Evolutionary conservation across 2,113 vertebrate genomes (phyloP).

Genomic region (Egretta garzetta): DNA sequence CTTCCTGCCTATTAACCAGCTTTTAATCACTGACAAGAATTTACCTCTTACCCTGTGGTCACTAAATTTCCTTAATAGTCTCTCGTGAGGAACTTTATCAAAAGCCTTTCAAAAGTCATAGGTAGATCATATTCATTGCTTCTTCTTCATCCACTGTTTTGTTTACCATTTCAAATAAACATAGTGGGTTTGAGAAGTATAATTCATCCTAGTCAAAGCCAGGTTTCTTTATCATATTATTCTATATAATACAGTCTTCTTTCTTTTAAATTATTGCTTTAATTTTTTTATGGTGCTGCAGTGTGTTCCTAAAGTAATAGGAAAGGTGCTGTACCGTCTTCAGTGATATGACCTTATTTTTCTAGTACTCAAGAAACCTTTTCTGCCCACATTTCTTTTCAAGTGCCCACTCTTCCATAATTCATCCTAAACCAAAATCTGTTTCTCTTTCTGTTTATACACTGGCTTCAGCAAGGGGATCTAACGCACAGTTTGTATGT

Average conservation of each 20-base stretch:
- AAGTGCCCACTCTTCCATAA: neutral
- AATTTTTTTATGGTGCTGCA: neutral
- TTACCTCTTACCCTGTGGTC: slow-evolving; percentile 38
- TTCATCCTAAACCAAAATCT: neutral
- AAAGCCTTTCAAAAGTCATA: slow-evolving; percentile 29
- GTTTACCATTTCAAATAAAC: slow-evolving; percentile 20
- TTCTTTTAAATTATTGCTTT: neutral
- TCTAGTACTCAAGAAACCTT: neutral
- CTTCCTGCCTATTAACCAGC: slow-evolving; percentile 2
- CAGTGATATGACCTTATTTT: neutral
- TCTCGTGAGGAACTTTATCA: slow-evolving; percentile 37
- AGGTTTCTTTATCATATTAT: neutral
- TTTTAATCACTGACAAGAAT: slow-evolving; percentile 44
- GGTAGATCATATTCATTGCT: neutral
- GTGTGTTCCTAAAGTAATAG: neutral
- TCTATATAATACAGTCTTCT: neutral
- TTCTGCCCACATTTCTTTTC: neutral
- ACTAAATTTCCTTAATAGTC: slow-evolving; percentile 45
- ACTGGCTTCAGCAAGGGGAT: neutral
- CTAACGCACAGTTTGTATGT: neutral
- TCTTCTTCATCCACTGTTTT: neutral
- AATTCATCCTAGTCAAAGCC: neutral
- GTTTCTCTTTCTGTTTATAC: neutral
- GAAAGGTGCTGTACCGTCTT: neutral
- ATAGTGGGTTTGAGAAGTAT: neutral